Evolutionary conservation across 2,888 invertebrate genomes (phyloP).

Genomic region (Oasisia sp.): DNA sequence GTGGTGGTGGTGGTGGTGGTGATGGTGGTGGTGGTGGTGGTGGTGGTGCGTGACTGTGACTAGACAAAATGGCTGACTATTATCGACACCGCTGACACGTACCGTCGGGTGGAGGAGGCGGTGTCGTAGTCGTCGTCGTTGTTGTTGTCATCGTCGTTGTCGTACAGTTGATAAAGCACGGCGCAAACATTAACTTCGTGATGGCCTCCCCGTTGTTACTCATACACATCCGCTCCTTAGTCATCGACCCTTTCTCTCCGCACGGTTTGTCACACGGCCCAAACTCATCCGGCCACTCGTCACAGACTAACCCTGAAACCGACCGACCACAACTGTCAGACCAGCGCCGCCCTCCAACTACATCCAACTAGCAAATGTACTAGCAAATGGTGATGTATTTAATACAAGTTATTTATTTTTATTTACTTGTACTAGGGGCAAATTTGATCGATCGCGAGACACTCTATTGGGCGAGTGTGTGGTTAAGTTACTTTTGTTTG

Average conservation of each 20-base stretch:
- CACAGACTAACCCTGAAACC: background rate
- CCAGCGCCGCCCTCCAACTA: background rate
- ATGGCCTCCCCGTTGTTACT: background rate
- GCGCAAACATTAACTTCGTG: background rate
- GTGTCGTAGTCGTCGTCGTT: background rate
- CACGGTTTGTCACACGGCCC: background rate
- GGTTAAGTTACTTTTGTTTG: too few relatives aligned
- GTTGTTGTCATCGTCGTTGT: background rate
- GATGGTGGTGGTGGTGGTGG: background rate
- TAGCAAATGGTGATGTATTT: too few relatives aligned
- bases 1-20: background rate
- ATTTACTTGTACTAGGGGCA: too few relatives aligned
- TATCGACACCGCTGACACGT: background rate
- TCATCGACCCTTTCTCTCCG: background rate
- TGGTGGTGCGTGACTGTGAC: background rate
- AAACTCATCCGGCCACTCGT: background rate
- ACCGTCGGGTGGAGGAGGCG: background rate
- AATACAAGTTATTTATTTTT: too few relatives aligned
- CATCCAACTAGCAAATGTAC: background rate
- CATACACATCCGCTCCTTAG: background rate
- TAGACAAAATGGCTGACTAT: background rate
- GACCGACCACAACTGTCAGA: too few relatives aligned
- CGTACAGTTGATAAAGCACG: background rate
- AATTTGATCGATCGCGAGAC: too few relatives aligned
- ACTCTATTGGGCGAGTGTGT: too few relatives aligned